phyloP scores from a whole-genome alignment of 2,113 vertebrate species.

The Oryzias curvinotus region DNA sequence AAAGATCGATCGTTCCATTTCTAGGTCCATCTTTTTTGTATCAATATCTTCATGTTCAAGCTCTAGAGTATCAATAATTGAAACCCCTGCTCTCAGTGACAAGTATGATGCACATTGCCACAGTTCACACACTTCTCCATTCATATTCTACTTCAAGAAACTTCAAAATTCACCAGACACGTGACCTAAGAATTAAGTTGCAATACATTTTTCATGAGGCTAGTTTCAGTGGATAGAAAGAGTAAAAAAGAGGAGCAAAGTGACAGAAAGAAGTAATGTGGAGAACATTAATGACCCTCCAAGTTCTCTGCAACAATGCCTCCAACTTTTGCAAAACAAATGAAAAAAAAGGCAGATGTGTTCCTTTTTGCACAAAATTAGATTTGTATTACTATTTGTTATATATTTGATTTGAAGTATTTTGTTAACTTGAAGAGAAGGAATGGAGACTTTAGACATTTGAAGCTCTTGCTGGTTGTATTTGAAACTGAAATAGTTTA shows the following conservation, averaged over 20 bases:
- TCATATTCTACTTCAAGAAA: neutral
- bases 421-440: neutral
- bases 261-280: slow-evolving; percentile 10
- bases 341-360: neutral
- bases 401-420: too few relatives aligned
- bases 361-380: neutral
- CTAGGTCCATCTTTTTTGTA: too few relatives aligned
- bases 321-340: slow-evolving; percentile 2
- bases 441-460: neutral
- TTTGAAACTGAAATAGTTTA: neutral
- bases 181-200: slow-evolving; percentile 4
- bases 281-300: slow-evolving; percentile 9
- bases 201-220: slow-evolving; percentile 40
- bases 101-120: slow-evolving; percentile 2
- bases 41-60: slow-evolving; percentile 3
- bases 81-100: slow-evolving; percentile 25
- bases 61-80: neutral
- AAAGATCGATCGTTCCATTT: too few relatives aligned
- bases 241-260: neutral
- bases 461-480: slow-evolving; percentile 2
- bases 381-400: neutral
- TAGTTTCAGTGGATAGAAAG: slow-evolving; percentile 23
- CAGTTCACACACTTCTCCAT: slow-evolving; percentile 5
- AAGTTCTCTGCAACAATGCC: slow-evolving; percentile 5
- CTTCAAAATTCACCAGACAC: slow-evolving; percentile 1